A percentile compares a stretch with the other conserved stretches of the same genome.
Conservation (phyloP, 2,888 invertebrate genomes). For the Ennomos quercinarius region DNA sequence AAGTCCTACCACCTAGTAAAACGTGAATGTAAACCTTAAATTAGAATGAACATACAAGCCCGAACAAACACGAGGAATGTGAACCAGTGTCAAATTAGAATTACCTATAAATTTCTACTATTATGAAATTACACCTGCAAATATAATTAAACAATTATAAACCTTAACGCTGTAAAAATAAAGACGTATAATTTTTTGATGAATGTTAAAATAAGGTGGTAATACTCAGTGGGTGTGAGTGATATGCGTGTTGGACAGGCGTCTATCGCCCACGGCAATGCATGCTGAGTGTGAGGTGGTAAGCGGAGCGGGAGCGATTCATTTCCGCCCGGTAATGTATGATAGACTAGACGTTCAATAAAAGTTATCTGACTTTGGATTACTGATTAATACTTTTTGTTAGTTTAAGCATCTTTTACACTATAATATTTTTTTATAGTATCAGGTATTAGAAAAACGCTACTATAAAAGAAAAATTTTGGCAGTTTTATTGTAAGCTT, state of each 20-base stretch:
- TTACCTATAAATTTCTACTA: constrained; percentile 32
- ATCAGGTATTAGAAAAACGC: too few relatives aligned
- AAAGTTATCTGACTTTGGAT: too few relatives aligned
- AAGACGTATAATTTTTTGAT: constrained; percentile 14
- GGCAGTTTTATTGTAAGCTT: too few relatives aligned
- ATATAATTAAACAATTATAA: constrained; percentile 11
- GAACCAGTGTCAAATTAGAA: constrained; percentile 19
- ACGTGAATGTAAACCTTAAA: constrained; percentile 4
- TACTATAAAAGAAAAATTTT: too few relatives aligned
- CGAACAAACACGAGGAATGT: constrained; percentile 21
- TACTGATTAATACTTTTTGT: too few relatives aligned
- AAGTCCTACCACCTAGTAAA: too few relatives aligned
- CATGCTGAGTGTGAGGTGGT: neutral
- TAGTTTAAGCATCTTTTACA: too few relatives aligned
- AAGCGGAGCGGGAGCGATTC: constrained; percentile 17
- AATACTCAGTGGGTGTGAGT: constrained; percentile 51
- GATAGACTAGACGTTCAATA: neutral
- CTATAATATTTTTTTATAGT: too few relatives aligned
- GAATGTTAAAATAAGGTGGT: constrained; percentile 28
- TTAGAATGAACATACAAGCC: constrained; percentile 14
- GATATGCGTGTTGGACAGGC: constrained; percentile 51
- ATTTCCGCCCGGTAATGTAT: neutral
- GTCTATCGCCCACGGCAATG: constrained; percentile 46
- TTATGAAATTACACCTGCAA: neutral
- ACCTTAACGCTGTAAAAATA: constrained; percentile 15